Base-by-base conservation (phyloP, 2,888 invertebrate genomes). In the Syritta pipiens region DNA sequence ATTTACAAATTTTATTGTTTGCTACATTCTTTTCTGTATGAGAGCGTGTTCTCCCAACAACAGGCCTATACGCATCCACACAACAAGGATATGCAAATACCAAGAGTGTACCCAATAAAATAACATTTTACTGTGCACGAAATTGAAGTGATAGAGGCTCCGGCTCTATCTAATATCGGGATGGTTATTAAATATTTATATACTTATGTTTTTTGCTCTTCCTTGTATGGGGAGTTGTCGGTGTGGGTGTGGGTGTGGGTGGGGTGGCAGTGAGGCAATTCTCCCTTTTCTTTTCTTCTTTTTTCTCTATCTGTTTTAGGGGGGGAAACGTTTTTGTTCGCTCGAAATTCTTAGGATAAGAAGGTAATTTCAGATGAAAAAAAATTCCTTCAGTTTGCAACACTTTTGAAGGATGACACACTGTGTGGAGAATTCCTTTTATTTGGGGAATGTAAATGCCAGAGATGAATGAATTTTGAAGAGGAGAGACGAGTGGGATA, bases 1-100 rank as follows among this genome's bases (percentile, higher is more conserved):
- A 79, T 79, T 79, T 79, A 79, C 74, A 79, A 79, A 79, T 79
- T 79, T 79, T 79, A 79, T 79, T 79, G 79, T 79, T 74, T 60
- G 77, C 44, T 72, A 63, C 51, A 55, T 60, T 60, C 59, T 57
- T 60, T 42, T 24, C 37, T 53, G 37, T 6, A 17, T 57, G 26
- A 37, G 30, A 22, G 22, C 19, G 42, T 14, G 37, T 46, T 19
- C 65, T 57, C 37, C 30, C 17, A 2, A 24, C 14, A 17, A 17
- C 37, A 37, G 19, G 37, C 19, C 9, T 37, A 14, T 72, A 40
- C 57, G 57, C 60, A 65, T 40, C 32, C 32, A 63, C 35, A n/a
- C 63, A 44, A 65, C 42, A 72, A 67, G 74, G 62, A 68, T 79
- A 74, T 79, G 77, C 72, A 79, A 79, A 79, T 67, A 67, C 30